Evolutionary conservation across 1,140 invertebrate genomes (phyloP).

Genomic region (fruit fly (Drosophila melanogaster)): DNA sequence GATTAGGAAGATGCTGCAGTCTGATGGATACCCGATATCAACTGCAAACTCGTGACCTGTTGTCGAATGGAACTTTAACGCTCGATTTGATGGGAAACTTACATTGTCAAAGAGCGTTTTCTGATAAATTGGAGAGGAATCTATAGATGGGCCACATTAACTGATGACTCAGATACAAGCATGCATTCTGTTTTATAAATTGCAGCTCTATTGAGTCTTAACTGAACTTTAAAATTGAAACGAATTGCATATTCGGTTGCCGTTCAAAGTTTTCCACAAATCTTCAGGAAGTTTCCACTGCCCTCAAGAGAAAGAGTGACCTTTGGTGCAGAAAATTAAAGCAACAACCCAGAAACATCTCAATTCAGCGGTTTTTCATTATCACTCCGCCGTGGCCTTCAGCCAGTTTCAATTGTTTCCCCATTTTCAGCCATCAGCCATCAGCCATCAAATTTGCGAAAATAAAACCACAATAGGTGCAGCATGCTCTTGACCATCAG

Average conservation of each 20-base stretch:
- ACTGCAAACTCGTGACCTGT: conserved; percentile 43
- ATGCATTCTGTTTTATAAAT: neutral
- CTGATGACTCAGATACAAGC: conserved; percentile 18
- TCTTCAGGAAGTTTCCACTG: conserved; percentile 57
- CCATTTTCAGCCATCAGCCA: conserved; percentile 46
- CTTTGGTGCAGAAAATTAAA: conserved; percentile 30
- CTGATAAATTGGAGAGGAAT: conserved; percentile 1
- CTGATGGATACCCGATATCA: conserved; percentile 47
- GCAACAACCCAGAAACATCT: conserved; percentile 17
- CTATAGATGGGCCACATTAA: neutral
- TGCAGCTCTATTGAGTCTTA: too few species aligned
- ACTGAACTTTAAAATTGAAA: neutral
- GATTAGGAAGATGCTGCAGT: conserved; percentile 54
- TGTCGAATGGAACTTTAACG: conserved; percentile 44
- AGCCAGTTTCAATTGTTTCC: conserved; percentile 56
- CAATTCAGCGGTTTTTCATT: conserved; percentile 63
- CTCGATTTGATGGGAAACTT: conserved; percentile 23
- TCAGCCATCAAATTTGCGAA: conserved; percentile 24
- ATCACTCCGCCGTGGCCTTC: conserved; percentile 57
- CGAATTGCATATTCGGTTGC: neutral
- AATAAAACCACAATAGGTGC: conserved; percentile 4
- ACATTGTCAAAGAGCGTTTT: neutral
- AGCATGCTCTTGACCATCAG: conserved; percentile 47
- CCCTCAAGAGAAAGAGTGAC: conserved; percentile 4
- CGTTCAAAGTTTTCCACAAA: conserved; percentile 6